Base-by-base conservation (phyloP, 2,113 vertebrate genomes). In the Chamaea fasciata region DNA sequence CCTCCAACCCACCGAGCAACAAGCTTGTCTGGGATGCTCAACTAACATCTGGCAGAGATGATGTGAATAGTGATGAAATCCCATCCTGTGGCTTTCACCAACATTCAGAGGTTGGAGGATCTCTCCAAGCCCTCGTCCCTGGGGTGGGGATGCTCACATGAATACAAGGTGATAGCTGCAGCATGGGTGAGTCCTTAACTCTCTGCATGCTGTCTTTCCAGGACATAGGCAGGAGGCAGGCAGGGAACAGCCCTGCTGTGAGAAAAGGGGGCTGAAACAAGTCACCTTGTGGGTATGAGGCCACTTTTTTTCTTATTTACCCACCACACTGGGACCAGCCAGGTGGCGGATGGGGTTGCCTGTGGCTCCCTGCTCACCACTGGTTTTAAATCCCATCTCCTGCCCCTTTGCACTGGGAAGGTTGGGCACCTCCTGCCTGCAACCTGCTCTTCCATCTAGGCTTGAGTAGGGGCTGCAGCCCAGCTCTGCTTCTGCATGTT, bases 1-100 rank as follows among this genome's bases (percentile, higher is more conserved):
- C 17, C 52, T 75, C 37, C 57, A 27, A 5, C 13, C 35, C 37
- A 12, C 5, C 0, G 0, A 70, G 60, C 15, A 37, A 17, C 0
- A 5, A 47, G 23, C 18, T 55, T 46, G 18, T n/a, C 60, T 20
- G 28, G 8, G 11, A 44, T 20, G 7, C 19, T 60, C 27, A 6
- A 26, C 27, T 53, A 33, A 22, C 22, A 30, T 1, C 0, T 2
- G 21, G 44, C 71, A 37, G 56, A 64, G 50, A 30, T 2, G 0
- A 23, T 6, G 19, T 9, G 28, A 46, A n/a, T 0, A 14, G 47
- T 1, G 47, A 31, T 20, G 13, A 64, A 81, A 75, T 18, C 47
- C 56, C 23, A 0, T 41, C 26, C 11, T 5, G 4, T 23, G 35
- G 27, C 13, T 46, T 49, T 28, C 53, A 39, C 39, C 30, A 28